A percentile compares a stretch with the other conserved stretches of the same genome.
Evolutionary conservation across 2,797 vertebrate species (phyloP).

Genomic region (Falco rusticolus): DNA sequence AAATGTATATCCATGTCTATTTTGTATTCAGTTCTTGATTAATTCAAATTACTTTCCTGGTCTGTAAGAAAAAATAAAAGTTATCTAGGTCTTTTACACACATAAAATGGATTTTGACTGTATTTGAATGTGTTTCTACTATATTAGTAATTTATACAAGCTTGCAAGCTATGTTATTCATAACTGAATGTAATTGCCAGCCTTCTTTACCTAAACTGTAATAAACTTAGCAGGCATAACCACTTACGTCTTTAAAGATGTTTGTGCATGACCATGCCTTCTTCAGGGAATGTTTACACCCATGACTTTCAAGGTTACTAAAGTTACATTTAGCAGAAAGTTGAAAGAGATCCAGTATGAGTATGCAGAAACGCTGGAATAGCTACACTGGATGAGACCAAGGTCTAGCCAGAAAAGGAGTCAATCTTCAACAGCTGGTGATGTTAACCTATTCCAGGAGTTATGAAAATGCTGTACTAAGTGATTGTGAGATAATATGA

Average conservation of each 20-base stretch:
- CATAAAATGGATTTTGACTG: neutral
- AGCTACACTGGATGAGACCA: neutral
- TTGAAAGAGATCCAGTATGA: neutral
- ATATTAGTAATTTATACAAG: neutral
- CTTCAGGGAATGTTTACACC: neutral
- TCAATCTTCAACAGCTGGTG: neutral
- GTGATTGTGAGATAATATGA: neutral
- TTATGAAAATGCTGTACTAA: neutral
- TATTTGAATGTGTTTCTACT: neutral
- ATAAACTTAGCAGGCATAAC: neutral
- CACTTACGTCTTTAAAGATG: neutral
- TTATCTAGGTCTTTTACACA: fast-evolving
- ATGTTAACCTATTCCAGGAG: neutral
- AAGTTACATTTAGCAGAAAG: neutral
- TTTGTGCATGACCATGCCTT: neutral
- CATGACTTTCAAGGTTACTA: neutral
- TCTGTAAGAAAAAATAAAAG: neutral
- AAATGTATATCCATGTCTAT: neutral
- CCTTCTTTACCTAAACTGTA: neutral
- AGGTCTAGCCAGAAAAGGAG: neutral
- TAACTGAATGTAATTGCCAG: neutral
- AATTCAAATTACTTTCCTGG: neutral
- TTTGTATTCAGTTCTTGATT: neutral
- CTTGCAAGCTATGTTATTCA: neutral
- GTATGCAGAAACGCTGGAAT: neutral